Percentiles rank a stretch among this genome's conserved stretches.
phyloP scores from a whole-genome alignment of 2,888 invertebrate genomes.

The Macaria notata region DNA sequence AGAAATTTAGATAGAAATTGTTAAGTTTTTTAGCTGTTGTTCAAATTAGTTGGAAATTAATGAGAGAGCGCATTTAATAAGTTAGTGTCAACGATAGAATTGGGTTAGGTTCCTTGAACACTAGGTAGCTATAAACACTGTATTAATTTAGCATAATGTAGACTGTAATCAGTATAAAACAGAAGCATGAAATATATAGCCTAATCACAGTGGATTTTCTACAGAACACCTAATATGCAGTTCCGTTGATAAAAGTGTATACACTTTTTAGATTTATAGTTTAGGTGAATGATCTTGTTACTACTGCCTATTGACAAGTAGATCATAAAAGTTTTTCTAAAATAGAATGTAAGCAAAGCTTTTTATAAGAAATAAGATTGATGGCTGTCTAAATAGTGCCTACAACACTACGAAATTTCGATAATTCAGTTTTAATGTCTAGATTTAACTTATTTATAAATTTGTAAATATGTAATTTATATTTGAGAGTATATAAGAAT shows the following conservation, averaged over 20 bases:
- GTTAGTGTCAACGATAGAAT: not conserved
- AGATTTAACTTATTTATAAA: conserved; percentile 59
- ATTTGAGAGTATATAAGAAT: conserved; percentile 58
- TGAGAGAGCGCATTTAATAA: conserved; percentile 9
- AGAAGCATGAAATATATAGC: not conserved
- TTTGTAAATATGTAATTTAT: conserved; percentile 63
- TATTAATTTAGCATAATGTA: conserved; percentile 1
- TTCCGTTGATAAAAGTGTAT: conserved; percentile 25
- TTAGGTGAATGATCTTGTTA: conserved; percentile 69
- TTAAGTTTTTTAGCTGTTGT: not conserved
- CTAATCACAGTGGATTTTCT: conserved; percentile 16
- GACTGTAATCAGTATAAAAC: conserved; percentile 5
- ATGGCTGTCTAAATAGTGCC: conserved; percentile 83
- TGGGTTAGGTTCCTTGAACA: conserved; percentile 1
- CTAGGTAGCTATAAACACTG: conserved; percentile 1
- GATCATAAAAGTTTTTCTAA: conserved; percentile 71
- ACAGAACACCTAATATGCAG: conserved; percentile 41
- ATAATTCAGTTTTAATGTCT: conserved; percentile 78
- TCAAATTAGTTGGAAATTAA: no score
- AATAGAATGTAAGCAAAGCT: conserved; percentile 68
- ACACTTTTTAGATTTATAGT: conserved; percentile 62
- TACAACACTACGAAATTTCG: conserved; percentile 82
- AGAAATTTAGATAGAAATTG: not conserved
- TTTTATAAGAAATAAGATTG: conserved; percentile 79
- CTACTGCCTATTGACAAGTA: conserved; percentile 80